A percentile compares a stretch with the other conserved stretches of the same genome.
Conservation (phyloP, 2,888 invertebrate species). For the Diaprepes abbreviatus region DNA sequence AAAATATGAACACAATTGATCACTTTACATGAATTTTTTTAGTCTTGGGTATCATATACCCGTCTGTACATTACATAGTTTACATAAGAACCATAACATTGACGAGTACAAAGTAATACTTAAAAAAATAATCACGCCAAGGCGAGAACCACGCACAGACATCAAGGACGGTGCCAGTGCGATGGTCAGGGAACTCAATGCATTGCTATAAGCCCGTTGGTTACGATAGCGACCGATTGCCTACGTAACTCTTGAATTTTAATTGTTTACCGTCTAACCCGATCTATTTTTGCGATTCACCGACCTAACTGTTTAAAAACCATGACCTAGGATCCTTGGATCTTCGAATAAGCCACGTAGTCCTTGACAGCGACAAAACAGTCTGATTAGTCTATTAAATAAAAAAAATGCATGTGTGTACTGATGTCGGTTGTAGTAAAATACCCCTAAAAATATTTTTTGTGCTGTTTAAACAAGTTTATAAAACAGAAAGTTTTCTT, state of each 20-base stretch:
- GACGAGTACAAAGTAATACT: conserved; percentile 31
- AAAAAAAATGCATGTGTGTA: too few species aligned
- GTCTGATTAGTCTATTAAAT: too few species aligned
- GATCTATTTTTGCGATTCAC: conserved; percentile 45
- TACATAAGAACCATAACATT: conserved; percentile 22
- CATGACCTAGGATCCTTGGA: conserved; percentile 40
- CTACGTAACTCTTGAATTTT: conserved; percentile 47
- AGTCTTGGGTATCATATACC: background rate
- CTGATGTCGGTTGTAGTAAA: too few species aligned
- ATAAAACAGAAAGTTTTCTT: too few species aligned
- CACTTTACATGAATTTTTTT: too few species aligned
- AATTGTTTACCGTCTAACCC: conserved; percentile 41
- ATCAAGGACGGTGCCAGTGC: conserved; percentile 44
- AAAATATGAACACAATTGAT: too few species aligned
- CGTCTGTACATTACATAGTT: conserved; percentile 12
- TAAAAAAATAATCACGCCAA: conserved; percentile 47
- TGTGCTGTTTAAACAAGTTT: too few species aligned
- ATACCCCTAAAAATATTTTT: too few species aligned
- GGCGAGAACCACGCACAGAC: conserved; percentile 44
- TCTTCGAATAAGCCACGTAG: background rate
- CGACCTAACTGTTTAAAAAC: conserved; percentile 41
- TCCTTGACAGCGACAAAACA: background rate
- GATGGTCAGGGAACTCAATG: conserved; percentile 47
- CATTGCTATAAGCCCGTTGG: conserved; percentile 35
- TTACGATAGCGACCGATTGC: conserved; percentile 23